These are phyloP conservation scores for Cactoblastis cactorum DNA, from an alignment of 2,888 invertebrate species.

Conservation along the genomic window DNA sequence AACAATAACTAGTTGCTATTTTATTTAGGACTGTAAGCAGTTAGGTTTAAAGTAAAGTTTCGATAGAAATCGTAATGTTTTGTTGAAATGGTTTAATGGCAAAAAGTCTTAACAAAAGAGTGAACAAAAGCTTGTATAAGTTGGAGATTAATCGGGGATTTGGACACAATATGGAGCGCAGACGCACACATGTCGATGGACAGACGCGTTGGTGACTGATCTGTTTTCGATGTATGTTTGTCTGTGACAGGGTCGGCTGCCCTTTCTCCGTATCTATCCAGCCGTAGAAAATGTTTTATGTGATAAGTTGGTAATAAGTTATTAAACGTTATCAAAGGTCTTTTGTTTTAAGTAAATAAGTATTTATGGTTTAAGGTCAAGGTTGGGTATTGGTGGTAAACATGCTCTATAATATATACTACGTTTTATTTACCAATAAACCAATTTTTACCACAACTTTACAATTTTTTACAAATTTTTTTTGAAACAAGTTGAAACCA, in stretches of 20 bases:
- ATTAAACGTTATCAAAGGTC: too few species aligned
- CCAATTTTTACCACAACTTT: too few species aligned
- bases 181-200: constrained; percentile 61
- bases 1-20: not conserved
- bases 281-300: too few species aligned
- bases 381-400: too few species aligned
- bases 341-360: too few species aligned
- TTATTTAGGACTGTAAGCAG: constrained; percentile 15
- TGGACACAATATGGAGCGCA: constrained; percentile 59
- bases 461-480: too few species aligned
- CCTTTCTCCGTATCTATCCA: too few species aligned
- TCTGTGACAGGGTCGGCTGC: constrained; percentile 25
- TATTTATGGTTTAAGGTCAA: too few species aligned
- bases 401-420: too few species aligned
- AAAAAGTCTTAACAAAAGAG: constrained; percentile 56
- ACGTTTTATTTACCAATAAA: too few species aligned
- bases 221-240: constrained; percentile 39
- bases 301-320: too few species aligned
- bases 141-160: constrained; percentile 77
- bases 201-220: constrained; percentile 37
- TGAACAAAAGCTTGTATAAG: constrained; percentile 75
- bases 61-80: constrained; percentile 22
- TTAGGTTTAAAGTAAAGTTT: constrained; percentile 30
- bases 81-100: constrained; percentile 46
- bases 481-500: too few species aligned